Evolutionary conservation across 2,797 vertebrate species (phyloP).

Genomic region (Vespertilio murinus): DNA sequence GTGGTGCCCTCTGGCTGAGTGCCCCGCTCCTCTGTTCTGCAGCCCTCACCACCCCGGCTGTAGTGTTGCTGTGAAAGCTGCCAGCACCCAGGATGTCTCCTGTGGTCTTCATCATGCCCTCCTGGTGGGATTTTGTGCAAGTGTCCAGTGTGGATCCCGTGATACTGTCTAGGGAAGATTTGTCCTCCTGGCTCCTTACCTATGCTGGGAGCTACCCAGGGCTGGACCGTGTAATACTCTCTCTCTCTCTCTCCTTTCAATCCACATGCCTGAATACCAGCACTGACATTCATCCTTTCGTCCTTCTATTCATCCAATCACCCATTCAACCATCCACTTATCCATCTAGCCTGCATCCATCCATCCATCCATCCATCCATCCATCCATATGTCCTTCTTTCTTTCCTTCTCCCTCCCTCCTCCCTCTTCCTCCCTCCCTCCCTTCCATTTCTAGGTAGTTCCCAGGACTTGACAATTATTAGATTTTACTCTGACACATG

Average conservation of each 20-base stretch:
- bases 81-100: fast-evolving
- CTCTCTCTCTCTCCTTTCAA: background rate
- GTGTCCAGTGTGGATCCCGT: background rate
- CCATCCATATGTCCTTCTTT: fast-evolving
- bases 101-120: fast-evolving
- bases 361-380: fast-evolving
- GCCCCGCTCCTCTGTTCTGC: fast-evolving
- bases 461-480: background rate
- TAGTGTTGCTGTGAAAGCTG: background rate
- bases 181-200: background rate
- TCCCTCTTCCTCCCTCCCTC: no score
- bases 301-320: background rate
- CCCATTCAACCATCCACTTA: background rate
- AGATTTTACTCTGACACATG: background rate
- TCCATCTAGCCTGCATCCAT: background rate
- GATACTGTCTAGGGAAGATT: background rate
- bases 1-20: fast-evolving
- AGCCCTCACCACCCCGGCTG: background rate
- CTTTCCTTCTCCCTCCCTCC: background rate
- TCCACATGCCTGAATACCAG: no score
- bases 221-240: background rate
- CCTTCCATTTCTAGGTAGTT: background rate
- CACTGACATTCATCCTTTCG: background rate
- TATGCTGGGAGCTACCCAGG: background rate
- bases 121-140: fast-evolving